These are phyloP conservation scores for Copsychus sechellarum DNA, from an alignment of 2,113 vertebrate genomes.

Conservation along the genomic window DNA sequence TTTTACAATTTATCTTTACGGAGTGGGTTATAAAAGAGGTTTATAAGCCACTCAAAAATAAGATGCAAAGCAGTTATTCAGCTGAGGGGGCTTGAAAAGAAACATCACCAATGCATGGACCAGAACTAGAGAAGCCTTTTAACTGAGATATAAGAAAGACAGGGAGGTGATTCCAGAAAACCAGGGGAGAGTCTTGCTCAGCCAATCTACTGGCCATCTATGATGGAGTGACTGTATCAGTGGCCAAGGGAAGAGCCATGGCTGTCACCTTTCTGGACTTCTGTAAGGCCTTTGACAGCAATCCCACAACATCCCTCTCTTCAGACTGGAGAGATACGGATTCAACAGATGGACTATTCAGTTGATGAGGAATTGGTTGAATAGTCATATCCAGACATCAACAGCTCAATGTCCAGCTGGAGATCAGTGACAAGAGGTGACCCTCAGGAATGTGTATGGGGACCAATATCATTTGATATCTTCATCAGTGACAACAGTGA, in stretches of 20 bases:
- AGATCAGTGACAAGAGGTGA: not conserved
- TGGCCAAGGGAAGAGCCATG: not conserved
- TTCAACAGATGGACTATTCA: not conserved
- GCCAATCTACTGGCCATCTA: not conserved
- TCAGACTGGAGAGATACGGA: not conserved
- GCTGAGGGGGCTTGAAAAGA: not conserved
- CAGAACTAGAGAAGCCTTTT: not conserved
- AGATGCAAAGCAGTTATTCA: not conserved
- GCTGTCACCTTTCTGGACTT: not conserved
- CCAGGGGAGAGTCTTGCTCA: not conserved
- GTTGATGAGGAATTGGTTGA: not conserved
- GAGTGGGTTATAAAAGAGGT: not conserved
- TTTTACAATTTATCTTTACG: not conserved
- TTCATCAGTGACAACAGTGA: not conserved
- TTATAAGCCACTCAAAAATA: not conserved
- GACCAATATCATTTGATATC: not conserved
- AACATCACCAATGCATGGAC: not conserved
- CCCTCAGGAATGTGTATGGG: not conserved
- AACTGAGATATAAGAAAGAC: not conserved
- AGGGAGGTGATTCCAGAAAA: not conserved
- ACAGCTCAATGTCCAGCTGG: not conserved
- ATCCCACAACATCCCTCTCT: not conserved
- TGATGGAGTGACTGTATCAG: not conserved
- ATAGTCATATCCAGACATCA: not conserved
- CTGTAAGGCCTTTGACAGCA: not conserved